Evolutionary conservation across 2,797 vertebrate genomes (phyloP).

Genomic region (Arremon brunneinucha): DNA sequence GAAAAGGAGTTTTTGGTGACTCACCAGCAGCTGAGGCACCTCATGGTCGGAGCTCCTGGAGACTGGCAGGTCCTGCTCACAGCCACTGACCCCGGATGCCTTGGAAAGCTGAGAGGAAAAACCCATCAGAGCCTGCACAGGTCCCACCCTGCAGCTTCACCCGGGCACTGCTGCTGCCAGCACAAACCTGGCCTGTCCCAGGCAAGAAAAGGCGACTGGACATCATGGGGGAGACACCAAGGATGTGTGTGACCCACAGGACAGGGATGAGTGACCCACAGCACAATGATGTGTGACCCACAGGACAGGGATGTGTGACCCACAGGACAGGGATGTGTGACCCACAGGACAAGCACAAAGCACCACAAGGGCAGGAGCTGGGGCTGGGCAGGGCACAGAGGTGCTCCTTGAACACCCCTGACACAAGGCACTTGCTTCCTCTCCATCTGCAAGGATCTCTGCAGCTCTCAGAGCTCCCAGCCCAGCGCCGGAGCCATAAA

Average conservation of each 20-base stretch:
- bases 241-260: neutral
- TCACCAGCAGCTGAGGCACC: slow-evolving; percentile 45
- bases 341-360: neutral
- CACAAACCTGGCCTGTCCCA: neutral
- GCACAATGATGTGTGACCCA: neutral
- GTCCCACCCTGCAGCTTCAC: neutral
- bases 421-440: neutral
- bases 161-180: neutral
- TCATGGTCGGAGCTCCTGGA: slow-evolving; percentile 23
- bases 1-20: neutral
- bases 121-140: fast-evolving
- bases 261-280: neutral
- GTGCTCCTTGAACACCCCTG: neutral
- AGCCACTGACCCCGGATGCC: slow-evolving; percentile 24
- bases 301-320: neutral
- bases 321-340: neutral
- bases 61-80: neutral
- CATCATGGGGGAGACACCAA: neutral
- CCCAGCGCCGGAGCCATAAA: neutral
- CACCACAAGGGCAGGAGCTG: neutral
- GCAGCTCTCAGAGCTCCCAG: neutral
- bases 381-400: neutral
- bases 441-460: neutral
- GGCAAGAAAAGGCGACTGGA: neutral
- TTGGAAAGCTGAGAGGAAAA: neutral